phyloP scores from a whole-genome alignment of 2,113 vertebrate genomes.

The Erythrocercus mccallii region DNA sequence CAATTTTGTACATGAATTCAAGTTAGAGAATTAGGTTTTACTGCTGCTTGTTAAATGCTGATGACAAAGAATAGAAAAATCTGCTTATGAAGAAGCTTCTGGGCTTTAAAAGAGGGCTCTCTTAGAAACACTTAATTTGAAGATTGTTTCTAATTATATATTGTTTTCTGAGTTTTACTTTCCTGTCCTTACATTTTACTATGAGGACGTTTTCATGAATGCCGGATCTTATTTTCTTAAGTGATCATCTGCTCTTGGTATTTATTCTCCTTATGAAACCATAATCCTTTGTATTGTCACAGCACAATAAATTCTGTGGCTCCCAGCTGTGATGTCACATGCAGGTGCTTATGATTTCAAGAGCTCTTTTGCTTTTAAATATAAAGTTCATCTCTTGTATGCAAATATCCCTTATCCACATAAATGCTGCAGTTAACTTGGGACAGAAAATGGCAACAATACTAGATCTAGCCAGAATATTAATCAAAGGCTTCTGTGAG shows the following conservation, averaged over 20 bases:
- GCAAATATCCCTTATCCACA: neutral
- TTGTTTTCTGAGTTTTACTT: neutral
- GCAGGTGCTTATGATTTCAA: neutral
- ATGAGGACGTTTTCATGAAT: neutral
- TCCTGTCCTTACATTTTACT: neutral
- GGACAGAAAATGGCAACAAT: neutral
- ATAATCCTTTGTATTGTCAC: constrained; percentile 21
- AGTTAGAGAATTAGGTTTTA: neutral
- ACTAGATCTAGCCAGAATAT: neutral
- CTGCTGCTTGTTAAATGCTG: neutral
- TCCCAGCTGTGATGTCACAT: constrained; percentile 5
- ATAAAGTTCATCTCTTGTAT: neutral
- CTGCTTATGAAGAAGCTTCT: neutral
- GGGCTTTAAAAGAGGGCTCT: neutral
- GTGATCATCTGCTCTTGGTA: neutral
- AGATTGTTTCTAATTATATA: neutral
- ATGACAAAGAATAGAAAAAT: neutral
- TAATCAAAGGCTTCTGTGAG: neutral
- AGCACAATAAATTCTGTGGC: neutral
- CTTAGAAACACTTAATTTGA: neutral
- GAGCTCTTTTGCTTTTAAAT: neutral
- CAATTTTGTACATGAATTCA: neutral
- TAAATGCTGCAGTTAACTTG: neutral
- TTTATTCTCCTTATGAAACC: constrained; percentile 15
- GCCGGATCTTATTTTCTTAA: neutral